These are phyloP conservation scores for Lochmaea crataegi DNA, from an alignment of 2,888 invertebrate species.

Conservation along the genomic window DNA sequence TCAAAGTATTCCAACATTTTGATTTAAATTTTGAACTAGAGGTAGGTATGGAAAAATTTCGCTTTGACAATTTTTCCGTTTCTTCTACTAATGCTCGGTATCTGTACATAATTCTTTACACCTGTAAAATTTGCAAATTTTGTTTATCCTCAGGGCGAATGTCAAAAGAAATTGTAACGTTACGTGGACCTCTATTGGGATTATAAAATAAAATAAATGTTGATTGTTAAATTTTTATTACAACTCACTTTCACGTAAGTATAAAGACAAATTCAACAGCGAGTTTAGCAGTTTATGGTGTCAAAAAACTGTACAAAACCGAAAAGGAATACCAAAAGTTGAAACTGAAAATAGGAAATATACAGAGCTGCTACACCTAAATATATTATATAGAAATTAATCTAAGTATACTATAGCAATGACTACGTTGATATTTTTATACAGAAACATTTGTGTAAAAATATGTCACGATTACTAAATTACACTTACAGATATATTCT, in stretches of 20 bases:
- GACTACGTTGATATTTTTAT: slow-evolving; percentile 48
- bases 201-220: neutral
- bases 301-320: slow-evolving; percentile 44
- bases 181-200: neutral
- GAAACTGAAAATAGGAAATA: slow-evolving; percentile 25
- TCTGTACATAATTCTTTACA: too few relatives aligned
- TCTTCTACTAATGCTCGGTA: too few relatives aligned
- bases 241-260: slow-evolving; percentile 52
- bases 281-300: slow-evolving; percentile 43
- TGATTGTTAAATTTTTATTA: slow-evolving; percentile 47
- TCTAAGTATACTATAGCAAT: slow-evolving; percentile 37
- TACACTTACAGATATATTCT: slow-evolving; percentile 50
- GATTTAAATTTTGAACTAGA: too few relatives aligned
- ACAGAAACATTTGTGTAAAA: slow-evolving; percentile 57
- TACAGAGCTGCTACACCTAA: slow-evolving; percentile 35
- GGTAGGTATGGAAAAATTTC: too few relatives aligned
- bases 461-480: slow-evolving; percentile 57
- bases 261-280: slow-evolving; percentile 51
- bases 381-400: slow-evolving; percentile 28
- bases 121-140: too few relatives aligned
- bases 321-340: slow-evolving; percentile 8
- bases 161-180: too few relatives aligned
- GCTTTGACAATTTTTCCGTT: too few relatives aligned
- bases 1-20: too few relatives aligned
- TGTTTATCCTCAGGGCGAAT: too few relatives aligned